These are phyloP conservation scores for Aix galericulata DNA, from an alignment of 2,113 vertebrate genomes.

Conservation along the genomic window DNA sequence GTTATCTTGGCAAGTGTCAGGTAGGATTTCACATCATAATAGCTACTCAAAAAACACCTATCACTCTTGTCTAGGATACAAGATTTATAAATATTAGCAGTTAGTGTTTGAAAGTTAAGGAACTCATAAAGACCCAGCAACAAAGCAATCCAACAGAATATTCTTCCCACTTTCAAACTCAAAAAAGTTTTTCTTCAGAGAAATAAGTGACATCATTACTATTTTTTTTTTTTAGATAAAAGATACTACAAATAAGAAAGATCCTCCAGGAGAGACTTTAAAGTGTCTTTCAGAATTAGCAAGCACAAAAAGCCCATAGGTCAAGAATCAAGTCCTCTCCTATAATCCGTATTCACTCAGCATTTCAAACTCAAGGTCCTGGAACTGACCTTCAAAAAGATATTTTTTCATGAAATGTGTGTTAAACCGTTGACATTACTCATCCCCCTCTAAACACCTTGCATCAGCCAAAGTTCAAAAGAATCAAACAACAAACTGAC, in stretches of 20 bases:
- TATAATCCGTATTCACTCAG: not conserved
- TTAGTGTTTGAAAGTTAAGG: slow-evolving; percentile 40
- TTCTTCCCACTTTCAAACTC: slow-evolving; percentile 27
- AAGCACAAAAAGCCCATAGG: slow-evolving; percentile 24
- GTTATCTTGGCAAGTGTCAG: not conserved
- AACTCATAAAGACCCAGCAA: slow-evolving; percentile 44
- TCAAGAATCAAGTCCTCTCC: slow-evolving; percentile 11
- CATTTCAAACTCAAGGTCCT: slow-evolving; percentile 27
- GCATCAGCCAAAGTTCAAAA: slow-evolving; percentile 21
- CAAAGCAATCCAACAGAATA: slow-evolving; percentile 51
- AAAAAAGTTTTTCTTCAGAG: not conserved
- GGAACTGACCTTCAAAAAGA: slow-evolving; percentile 31
- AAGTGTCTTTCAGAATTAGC: slow-evolving; percentile 55
- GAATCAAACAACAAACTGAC: slow-evolving; percentile 41
- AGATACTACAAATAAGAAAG: slow-evolving; percentile 30
- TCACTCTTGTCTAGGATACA: not conserved
- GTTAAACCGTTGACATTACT: not conserved
- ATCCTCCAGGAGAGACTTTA: not conserved
- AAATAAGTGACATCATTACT: not conserved
- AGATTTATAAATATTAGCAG: slow-evolving; percentile 50
- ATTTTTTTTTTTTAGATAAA: slow-evolving; percentile 43
- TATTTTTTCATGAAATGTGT: slow-evolving; percentile 5
- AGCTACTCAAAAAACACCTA: not conserved
- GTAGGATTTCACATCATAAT: not conserved
- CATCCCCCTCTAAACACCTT: slow-evolving; percentile 28